Percentiles rank a stretch among this genome's conserved stretches.
phyloP scores from a whole-genome alignment of 2,797 vertebrate genomes.

The Syngnathus rostellatus region DNA sequence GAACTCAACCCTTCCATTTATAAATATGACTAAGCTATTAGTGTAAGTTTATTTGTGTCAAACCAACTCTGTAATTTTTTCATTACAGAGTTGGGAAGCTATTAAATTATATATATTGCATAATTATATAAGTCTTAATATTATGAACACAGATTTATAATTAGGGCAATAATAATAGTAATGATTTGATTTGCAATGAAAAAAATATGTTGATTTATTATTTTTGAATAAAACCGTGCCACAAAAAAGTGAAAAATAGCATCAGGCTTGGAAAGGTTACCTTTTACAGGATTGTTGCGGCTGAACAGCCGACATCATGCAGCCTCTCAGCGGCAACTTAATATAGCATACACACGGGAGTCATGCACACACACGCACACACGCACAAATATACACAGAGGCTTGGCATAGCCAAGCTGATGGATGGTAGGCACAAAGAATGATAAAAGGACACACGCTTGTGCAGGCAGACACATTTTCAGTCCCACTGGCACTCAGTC shows the following conservation, averaged over 20 bases:
- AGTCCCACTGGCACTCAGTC: constrained; percentile 11
- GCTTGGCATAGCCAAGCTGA: constrained; percentile 4
- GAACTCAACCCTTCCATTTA: no score
- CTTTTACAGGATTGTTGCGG: constrained; percentile 18
- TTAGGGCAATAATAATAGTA: no score
- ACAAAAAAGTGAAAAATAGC: constrained; percentile 11
- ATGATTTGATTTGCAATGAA: background rate
- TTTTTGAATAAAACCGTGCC: background rate
- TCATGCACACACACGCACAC: background rate
- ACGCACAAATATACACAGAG: background rate
- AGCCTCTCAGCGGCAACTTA: constrained; percentile 11
- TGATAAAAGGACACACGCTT: constrained; percentile 10
- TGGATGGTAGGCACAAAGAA: constrained; percentile 9
- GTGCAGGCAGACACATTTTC: background rate
- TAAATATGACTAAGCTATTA: no score
- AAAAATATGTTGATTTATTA: background rate
- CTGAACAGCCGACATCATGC: constrained; percentile 15
- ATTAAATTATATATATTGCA: no score
- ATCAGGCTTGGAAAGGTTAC: constrained; percentile 8
- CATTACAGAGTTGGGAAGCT: no score
- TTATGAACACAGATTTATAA: no score
- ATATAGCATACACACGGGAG: background rate
- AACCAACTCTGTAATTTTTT: no score
- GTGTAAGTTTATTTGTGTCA: no score
- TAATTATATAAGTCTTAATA: no score